Conservation (phyloP, 2,888 invertebrate genomes). For the Erebia ligea region DNA sequence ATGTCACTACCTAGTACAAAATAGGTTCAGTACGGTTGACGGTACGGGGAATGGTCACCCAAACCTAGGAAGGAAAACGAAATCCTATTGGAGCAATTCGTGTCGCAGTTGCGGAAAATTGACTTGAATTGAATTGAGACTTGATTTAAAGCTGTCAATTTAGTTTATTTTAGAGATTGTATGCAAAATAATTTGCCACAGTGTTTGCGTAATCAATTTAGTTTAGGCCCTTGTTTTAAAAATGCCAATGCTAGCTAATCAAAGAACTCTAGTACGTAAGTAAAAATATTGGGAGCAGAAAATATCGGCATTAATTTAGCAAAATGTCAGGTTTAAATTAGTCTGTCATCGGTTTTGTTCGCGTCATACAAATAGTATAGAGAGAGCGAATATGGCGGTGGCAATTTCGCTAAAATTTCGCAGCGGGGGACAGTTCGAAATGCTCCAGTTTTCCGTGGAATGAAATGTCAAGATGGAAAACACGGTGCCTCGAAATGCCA, state of each 20-base stretch:
- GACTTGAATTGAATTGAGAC: too few species aligned
- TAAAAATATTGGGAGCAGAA: constrained; percentile 2
- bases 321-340: constrained; percentile 32
- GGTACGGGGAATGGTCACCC: too few species aligned
- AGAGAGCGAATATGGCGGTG: constrained; percentile 34
- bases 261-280: neutral
- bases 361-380: constrained; percentile 14
- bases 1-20: too few species aligned
- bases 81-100: too few species aligned
- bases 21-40: too few species aligned
- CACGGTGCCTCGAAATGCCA: constrained; percentile 30
- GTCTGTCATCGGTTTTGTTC: constrained; percentile 25
- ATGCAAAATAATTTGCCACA: too few species aligned
- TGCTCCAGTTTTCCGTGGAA: constrained; percentile 34
- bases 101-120: too few species aligned
- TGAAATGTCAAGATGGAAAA: constrained; percentile 36
- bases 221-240: neutral
- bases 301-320: neutral
- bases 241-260: neutral
- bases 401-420: constrained; percentile 46
- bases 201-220: too few species aligned
- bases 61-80: too few species aligned
- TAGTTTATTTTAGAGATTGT: too few species aligned
- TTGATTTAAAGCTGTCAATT: too few species aligned
- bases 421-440: constrained; percentile 40